Percentiles rank a stretch among this genome's conserved stretches.
Evolutionary conservation across 2,113 vertebrate species (phyloP).

Genomic region (Microcebus ravelobensis): DNA sequence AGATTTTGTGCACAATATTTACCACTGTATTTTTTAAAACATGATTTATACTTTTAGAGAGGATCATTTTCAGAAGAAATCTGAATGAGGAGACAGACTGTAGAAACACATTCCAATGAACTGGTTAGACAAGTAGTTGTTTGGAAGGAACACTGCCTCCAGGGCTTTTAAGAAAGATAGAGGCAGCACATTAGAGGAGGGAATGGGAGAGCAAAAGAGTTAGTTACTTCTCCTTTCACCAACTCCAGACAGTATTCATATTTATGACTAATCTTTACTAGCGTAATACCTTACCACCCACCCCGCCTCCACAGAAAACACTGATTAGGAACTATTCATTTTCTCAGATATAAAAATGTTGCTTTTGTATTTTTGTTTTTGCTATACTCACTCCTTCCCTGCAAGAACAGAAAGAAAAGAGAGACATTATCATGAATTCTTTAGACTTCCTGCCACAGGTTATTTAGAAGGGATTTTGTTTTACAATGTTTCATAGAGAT

Average conservation of each 20-base stretch:
- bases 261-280: constrained; percentile 59
- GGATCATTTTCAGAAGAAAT: constrained; percentile 81
- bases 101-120: constrained; percentile 87
- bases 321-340: constrained; percentile 43
- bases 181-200: constrained; percentile 41
- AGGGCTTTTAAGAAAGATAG: constrained; percentile 81
- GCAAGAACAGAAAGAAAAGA: constrained; percentile 29
- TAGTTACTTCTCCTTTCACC: constrained; percentile 52
- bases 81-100: constrained; percentile 78
- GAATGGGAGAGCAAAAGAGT: constrained; percentile 65
- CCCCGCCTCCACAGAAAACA: constrained; percentile 10
- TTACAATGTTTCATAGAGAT: background rate
- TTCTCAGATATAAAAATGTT: constrained; percentile 52
- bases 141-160: constrained; percentile 77
- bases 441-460: background rate
- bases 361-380: constrained; percentile 38
- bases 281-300: constrained; percentile 23
- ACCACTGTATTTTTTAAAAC: constrained; percentile 2
- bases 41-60: constrained; percentile 67
- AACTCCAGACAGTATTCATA: constrained; percentile 57
- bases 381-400: background rate
- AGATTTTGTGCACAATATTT: constrained; percentile 2
- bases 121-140: constrained; percentile 87
- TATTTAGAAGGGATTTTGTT: background rate
- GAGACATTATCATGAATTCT: background rate